Base-by-base conservation (phyloP, 2,113 vertebrate genomes). In the Pluvianellus socialis region DNA sequence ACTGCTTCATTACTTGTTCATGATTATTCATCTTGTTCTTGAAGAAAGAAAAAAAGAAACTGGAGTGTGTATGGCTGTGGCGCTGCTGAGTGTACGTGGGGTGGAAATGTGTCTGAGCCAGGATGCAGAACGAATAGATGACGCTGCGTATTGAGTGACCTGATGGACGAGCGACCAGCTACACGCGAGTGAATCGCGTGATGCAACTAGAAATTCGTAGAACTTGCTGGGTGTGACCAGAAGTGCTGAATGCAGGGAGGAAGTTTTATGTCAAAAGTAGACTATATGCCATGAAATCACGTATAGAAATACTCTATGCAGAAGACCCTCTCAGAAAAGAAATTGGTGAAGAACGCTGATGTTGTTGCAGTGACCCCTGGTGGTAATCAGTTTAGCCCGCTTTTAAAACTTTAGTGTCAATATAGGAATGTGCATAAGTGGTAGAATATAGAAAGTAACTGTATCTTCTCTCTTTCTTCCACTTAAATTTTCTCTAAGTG, bases 361-460 rank as follows among this genome's bases (percentile, higher is more conserved):
- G 77, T 24, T 49, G 44, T 40, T 82, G 84, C 80, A 92, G 77
- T 88, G 96, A 87, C 96, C 92, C 45, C 96, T 97, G 75, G 76
- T 95, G 97, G 94, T 70, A 20, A 33, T 44, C 45, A 35, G 14
- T 63, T 81, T 45, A n/a, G 45, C 63, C 33, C 5, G 2, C 45
- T 30, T 63, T 59, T 62, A 61, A 72, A 91, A 79, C 22, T 63
- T 61, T 53, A 20, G 62, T 18, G 40, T 61, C 33, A 15, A 0
- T 42, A 2, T 26, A 50, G 44, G 13, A 30, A 45, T 16, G 23
- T 22, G 27, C 3, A 0, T 26, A 42, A 71, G 59, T 73, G 18
- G 35, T 61, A 53, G 71, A 67, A 10, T 63, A 53, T 45, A 38
- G 59, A 8, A 30, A 47, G 42, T 45, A 21, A 16, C 17, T 53